These are phyloP conservation scores for Tanypteryx hageni DNA, from an alignment of 2,888 invertebrate genomes.

Conservation along the genomic window DNA sequence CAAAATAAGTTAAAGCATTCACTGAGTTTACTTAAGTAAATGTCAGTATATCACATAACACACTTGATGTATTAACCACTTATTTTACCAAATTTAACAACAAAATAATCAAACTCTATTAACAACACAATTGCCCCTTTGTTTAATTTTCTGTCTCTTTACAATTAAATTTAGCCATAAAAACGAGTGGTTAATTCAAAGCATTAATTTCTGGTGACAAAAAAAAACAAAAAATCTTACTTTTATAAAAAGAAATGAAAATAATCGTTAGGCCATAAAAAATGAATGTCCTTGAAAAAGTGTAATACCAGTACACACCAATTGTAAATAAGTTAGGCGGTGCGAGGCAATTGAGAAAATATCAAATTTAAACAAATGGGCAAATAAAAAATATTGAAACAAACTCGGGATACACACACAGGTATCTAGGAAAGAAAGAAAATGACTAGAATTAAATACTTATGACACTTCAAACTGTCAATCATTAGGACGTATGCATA, in stretches of 20 bases:
- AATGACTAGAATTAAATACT: constrained; percentile 21
- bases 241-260: not conserved
- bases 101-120: not conserved
- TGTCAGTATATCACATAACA: not conserved
- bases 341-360: not conserved
- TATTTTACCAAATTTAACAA: not conserved
- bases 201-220: not conserved
- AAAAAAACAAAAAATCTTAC: not conserved
- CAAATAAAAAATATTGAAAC: not conserved
- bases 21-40: not conserved
- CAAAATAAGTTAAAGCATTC: constrained; percentile 32
- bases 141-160: not conserved
- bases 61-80: not conserved
- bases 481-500: not conserved
- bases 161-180: not conserved
- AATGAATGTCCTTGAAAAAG: not conserved
- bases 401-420: not conserved
- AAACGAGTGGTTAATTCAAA: not conserved
- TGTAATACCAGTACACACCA: not conserved
- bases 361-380: not conserved
- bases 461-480: not conserved
- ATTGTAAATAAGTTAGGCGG: not conserved
- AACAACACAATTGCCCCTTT: not conserved
- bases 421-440: not conserved
- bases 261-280: not conserved